Percentiles rank a stretch among this genome's conserved stretches.
Evolutionary conservation across 2,797 vertebrate genomes (phyloP).

Genomic region (Babyrousa celebensis): DNA sequence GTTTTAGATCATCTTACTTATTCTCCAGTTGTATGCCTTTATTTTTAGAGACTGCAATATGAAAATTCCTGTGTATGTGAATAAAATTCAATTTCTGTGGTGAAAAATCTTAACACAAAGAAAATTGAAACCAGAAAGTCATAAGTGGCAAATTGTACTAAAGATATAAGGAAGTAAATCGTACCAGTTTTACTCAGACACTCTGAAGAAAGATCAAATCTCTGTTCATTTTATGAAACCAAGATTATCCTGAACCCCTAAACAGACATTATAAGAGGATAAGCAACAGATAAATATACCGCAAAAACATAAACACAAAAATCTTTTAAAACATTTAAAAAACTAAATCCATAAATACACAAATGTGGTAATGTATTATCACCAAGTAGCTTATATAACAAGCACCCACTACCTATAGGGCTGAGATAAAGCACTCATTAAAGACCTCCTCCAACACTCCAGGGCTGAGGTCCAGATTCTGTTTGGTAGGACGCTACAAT

Average conservation of each 20-base stretch:
- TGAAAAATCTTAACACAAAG: neutral
- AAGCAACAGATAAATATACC: neutral
- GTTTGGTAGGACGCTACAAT: no score
- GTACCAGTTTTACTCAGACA: neutral
- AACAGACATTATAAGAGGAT: neutral
- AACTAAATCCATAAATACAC: neutral
- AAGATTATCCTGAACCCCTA: neutral
- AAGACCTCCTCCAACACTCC: no score
- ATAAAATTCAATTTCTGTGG: neutral
- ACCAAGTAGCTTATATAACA: neutral
- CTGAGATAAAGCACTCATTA: neutral
- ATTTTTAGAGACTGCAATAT: neutral
- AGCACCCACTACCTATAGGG: neutral
- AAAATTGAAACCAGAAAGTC: neutral
- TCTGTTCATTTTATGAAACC: neutral
- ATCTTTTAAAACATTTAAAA: neutral
- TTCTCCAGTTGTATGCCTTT: neutral
- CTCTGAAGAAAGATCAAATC: neutral
- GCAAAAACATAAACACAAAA: neutral
- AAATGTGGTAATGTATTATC: no score
- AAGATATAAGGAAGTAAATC: neutral
- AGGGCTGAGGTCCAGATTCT: neutral
- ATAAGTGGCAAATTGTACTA: neutral
- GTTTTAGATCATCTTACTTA: neutral
- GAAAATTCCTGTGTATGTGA: neutral